Percentiles rank a stretch among this genome's conserved stretches.
Evolutionary conservation across 2,113 vertebrate species (phyloP).

Genomic region (Crotalus helleri): DNA sequence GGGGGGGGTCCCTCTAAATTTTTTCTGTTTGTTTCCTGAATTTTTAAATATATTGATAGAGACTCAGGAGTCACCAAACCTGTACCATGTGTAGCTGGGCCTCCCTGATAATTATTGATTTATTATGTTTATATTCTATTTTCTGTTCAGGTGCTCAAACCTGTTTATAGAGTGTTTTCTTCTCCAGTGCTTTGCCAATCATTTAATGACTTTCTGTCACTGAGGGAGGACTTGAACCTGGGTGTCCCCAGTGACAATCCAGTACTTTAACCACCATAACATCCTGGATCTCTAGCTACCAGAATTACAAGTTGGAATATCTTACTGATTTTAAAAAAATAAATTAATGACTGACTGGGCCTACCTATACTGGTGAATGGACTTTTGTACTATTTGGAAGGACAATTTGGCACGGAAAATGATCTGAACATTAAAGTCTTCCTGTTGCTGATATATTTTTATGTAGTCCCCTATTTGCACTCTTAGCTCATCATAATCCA

Average conservation of each 20-base stretch:
- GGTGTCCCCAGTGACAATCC: neutral
- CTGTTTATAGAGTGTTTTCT: neutral
- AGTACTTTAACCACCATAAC: neutral
- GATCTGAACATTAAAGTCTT: neutral
- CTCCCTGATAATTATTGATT: neutral
- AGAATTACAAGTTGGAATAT: neutral
- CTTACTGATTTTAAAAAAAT: neutral
- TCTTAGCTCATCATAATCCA: neutral
- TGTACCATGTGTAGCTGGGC: neutral
- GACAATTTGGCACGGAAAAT: neutral
- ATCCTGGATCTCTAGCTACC: neutral
- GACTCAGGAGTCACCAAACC: neutral
- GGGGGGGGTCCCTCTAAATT: neutral
- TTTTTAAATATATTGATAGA: neutral
- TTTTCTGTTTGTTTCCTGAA: neutral
- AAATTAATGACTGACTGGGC: neutral
- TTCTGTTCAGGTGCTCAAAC: neutral
- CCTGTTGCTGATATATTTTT: neutral
- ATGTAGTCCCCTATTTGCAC: neutral
- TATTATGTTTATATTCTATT: neutral
- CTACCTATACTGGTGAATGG: neutral
- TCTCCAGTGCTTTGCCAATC: neutral
- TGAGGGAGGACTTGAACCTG: neutral
- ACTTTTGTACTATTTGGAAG: neutral
- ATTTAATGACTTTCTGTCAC: neutral